phyloP scores from a whole-genome alignment of 2,888 invertebrate species.

The Gari tellinella region DNA sequence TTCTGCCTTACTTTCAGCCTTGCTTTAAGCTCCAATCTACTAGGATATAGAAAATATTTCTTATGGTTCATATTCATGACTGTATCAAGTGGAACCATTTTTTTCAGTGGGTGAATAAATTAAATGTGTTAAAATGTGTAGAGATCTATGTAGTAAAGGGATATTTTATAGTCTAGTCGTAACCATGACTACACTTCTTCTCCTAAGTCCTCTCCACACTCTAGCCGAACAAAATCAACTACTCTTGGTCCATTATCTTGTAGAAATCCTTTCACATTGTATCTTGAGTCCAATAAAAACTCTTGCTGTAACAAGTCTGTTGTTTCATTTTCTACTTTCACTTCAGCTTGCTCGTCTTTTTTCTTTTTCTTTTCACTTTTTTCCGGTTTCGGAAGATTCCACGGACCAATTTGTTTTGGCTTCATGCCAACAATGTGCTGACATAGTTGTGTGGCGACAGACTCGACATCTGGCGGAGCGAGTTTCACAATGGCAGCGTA shows the following conservation, averaged over 20 bases:
- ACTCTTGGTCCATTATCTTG: conserved; percentile 87
- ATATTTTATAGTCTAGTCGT: too few relatives aligned
- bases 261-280: conserved; percentile 90
- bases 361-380: conserved; percentile 86
- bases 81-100: too few relatives aligned
- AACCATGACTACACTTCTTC: conserved; percentile 35
- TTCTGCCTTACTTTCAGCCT: too few relatives aligned
- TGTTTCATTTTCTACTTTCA: conserved; percentile 86
- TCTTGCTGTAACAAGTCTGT: conserved; percentile 94
- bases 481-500: conserved; percentile 89
- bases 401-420: conserved; percentile 76
- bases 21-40: too few relatives aligned
- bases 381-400: conserved; percentile 34
- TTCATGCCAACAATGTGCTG: conserved; percentile 93
- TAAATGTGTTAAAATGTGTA: too few relatives aligned
- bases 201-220: conserved; percentile 89
- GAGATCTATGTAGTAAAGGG: too few relatives aligned
- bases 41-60: too few relatives aligned
- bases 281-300: conserved; percentile 91
- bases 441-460: conserved; percentile 89
- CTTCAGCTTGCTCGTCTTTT: conserved; percentile 23
- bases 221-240: conserved; percentile 93
- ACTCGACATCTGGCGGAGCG: conserved; percentile 27
- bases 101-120: too few relatives aligned
- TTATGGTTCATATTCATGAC: too few relatives aligned